phyloP scores from a whole-genome alignment of 1,140 invertebrate genomes.

The Catajapyx aquilonaris region DNA sequence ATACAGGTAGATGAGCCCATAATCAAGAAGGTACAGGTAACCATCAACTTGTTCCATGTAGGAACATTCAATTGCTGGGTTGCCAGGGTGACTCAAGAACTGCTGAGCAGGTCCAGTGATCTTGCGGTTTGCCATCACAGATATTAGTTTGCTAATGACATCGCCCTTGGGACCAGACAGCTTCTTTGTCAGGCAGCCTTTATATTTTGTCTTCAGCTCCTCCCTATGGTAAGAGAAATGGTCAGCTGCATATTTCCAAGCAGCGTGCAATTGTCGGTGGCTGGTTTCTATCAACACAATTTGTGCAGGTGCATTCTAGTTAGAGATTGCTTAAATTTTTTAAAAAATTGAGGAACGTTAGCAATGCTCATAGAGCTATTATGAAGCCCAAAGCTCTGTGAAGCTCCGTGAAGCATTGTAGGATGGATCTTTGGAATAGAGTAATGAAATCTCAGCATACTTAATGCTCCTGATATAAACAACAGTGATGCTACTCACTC shows the following conservation, averaged over 20 bases:
- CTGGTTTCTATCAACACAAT: no score
- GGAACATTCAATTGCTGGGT: constrained; percentile 82
- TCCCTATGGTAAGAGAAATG: constrained; percentile 36
- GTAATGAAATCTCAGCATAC: no score
- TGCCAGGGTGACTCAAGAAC: constrained; percentile 75
- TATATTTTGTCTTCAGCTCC: constrained; percentile 84
- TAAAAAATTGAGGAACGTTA: no score
- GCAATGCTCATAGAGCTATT: no score
- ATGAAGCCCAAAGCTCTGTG: no score
- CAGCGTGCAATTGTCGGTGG: no score
- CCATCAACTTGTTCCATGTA: constrained; percentile 98
- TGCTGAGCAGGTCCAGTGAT: constrained; percentile 84
- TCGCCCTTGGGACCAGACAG: constrained; percentile 85
- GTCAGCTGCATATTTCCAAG: no score
- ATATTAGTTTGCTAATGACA: constrained; percentile 89
- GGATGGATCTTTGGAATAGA: no score
- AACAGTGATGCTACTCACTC: constrained; percentile 56
- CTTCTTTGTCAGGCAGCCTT: constrained; percentile 78
- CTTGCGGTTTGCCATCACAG: constrained; percentile 81
- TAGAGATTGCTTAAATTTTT: no score
- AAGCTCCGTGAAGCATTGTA: no score
- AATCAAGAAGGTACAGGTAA: constrained; percentile 91
- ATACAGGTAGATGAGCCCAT: constrained; percentile 96
- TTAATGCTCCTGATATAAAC: no score
- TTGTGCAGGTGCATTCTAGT: no score